Conservation (phyloP, 2,113 vertebrate species). For the Dipodomys ordii region DNA sequence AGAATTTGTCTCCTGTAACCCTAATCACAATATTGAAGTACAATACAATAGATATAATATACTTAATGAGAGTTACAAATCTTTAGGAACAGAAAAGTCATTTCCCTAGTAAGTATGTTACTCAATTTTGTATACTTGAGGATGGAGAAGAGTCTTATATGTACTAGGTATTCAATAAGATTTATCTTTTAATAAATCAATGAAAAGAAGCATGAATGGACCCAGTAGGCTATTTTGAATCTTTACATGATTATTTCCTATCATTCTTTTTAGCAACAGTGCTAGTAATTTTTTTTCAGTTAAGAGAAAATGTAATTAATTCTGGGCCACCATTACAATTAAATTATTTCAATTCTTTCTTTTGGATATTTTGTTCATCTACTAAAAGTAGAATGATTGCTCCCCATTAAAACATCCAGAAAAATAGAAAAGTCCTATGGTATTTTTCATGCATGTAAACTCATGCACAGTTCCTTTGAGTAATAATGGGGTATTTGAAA, state of each 20-base stretch:
- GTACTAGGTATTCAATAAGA: background rate
- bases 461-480: background rate
- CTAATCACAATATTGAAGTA: background rate
- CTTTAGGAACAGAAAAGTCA: background rate
- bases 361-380: background rate
- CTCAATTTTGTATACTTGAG: background rate
- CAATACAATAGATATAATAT: background rate
- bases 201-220: background rate
- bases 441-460: background rate
- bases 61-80: background rate
- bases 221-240: background rate
- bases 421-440: background rate
- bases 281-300: background rate
- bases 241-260: background rate
- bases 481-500: constrained; percentile 32
- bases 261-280: background rate
- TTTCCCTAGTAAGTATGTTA: background rate
- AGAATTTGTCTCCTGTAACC: background rate
- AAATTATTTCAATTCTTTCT: constrained; percentile 2
- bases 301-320: constrained; percentile 1
- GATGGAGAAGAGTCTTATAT: background rate
- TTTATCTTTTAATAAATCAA: background rate
- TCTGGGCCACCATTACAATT: background rate
- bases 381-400: background rate
- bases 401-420: background rate